phyloP scores from a whole-genome alignment of 1,140 invertebrate species.

The Vanessa tameamea region DNA sequence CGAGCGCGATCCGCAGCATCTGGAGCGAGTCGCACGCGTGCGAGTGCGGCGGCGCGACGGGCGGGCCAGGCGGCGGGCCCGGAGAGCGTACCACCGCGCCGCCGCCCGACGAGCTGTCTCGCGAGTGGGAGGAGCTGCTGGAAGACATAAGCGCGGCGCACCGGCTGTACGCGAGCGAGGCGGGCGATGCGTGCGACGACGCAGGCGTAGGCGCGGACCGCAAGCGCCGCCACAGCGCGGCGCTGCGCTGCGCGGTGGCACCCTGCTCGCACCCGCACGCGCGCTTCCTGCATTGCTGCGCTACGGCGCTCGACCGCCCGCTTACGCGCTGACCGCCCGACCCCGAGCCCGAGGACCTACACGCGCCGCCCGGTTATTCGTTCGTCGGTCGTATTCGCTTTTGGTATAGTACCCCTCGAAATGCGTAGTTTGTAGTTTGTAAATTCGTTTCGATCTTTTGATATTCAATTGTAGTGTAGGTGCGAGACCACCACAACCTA shows the following conservation, averaged over 20 bases:
- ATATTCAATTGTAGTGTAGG: no score
- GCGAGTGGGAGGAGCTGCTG: slow-evolving; percentile 80
- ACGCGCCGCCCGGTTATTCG: not conserved
- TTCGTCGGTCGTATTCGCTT: not conserved
- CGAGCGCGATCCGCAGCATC: slow-evolving; percentile 49
- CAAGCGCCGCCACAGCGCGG: slow-evolving; percentile 73
- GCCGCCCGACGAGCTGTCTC: slow-evolving; percentile 53
- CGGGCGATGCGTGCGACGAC: slow-evolving; percentile 34
- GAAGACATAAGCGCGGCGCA: slow-evolving; percentile 76
- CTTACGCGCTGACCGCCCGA: slow-evolving; percentile 74
- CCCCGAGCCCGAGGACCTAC: slow-evolving; percentile 70
- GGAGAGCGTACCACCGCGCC: slow-evolving; percentile 31
- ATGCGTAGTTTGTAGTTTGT: no score
- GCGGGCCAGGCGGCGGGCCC: slow-evolving; percentile 15
- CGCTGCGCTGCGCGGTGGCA: slow-evolving; percentile 54
- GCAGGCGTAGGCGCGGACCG: slow-evolving; percentile 51
- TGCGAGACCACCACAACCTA: no score
- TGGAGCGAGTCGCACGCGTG: slow-evolving; percentile 49
- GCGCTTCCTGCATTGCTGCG: slow-evolving; percentile 65
- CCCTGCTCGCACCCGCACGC: slow-evolving; percentile 70
- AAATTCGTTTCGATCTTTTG: no score
- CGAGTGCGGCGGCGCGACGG: slow-evolving; percentile 33
- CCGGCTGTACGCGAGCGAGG: slow-evolving; percentile 54
- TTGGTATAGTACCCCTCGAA: slow-evolving; percentile 6
- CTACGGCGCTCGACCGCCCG: slow-evolving; percentile 66